phyloP scores from a whole-genome alignment of 2,113 vertebrate species.

The Lipophrys pholis region DNA sequence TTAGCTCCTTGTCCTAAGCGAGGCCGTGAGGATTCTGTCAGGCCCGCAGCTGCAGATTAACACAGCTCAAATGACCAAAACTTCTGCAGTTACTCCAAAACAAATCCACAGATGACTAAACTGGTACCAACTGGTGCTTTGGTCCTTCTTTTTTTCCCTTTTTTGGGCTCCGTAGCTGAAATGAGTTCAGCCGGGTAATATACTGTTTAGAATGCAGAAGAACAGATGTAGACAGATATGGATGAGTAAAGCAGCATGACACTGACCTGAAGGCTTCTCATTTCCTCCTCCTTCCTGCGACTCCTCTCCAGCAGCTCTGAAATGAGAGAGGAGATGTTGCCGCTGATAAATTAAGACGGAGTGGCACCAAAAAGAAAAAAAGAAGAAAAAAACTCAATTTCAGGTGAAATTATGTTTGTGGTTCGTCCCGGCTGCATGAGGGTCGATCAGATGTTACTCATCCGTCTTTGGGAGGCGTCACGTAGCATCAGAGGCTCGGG shows the following conservation, averaged over 20 bases:
- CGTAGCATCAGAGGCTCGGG: too few species aligned
- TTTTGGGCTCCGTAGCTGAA: background rate
- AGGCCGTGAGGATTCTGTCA: conserved; percentile 56
- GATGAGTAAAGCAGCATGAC: conserved; percentile 20
- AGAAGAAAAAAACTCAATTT: too few species aligned
- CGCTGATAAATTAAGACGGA: background rate
- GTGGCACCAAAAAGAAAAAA: too few species aligned
- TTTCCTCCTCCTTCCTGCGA: conserved; percentile 89
- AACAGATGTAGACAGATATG: conserved; percentile 5
- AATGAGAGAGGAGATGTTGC: conserved; percentile 57
- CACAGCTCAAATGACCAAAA: conserved; percentile 22
- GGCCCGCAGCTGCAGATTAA: conserved; percentile 39
- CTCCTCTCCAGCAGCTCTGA: conserved; percentile 88
- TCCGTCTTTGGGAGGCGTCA: background rate
- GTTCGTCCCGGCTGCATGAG: background rate
- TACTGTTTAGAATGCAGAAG: background rate
- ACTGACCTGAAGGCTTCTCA: conserved; percentile 89
- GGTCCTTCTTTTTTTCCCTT: background rate
- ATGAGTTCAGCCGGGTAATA: conserved; percentile 13
- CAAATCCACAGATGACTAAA: background rate
- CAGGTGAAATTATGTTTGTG: background rate
- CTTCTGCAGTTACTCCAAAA: conserved; percentile 12
- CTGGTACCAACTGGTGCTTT: too few species aligned
- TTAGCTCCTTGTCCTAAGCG: conserved; percentile 71
- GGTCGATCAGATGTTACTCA: background rate